phyloP scores from a whole-genome alignment of 2,888 invertebrate genomes.

The Anarsia innoxiella region DNA sequence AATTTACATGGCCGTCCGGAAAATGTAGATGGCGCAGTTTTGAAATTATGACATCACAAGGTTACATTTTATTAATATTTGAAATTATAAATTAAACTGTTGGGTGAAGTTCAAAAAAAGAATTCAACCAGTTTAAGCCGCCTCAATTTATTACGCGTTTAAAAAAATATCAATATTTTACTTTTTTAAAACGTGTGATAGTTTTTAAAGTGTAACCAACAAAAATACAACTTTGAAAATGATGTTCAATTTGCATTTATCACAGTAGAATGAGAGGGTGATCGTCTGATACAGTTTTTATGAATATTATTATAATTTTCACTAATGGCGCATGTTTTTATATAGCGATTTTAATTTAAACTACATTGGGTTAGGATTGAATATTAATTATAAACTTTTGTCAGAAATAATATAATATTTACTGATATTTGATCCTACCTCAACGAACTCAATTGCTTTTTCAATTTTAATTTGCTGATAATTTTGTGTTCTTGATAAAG shows the following conservation, averaged over 20 bases:
- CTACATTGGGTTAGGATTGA: too few species aligned
- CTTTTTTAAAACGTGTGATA: too few species aligned
- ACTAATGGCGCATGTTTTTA: constrained; percentile 39
- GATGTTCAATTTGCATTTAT: constrained; percentile 54
- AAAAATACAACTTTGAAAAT: constrained; percentile 17
- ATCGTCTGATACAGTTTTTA: too few species aligned
- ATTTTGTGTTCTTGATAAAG: constrained; percentile 26
- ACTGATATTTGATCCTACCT: too few species aligned
- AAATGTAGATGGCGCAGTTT: constrained; percentile 28
- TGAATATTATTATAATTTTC: constrained; percentile 5
- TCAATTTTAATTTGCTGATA: constrained; percentile 57
- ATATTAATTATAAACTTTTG: too few species aligned
- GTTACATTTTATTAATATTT: constrained; percentile 6
- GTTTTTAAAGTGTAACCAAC: constrained; percentile 22
- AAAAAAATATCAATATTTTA: too few species aligned
- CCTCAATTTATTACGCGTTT: too few species aligned
- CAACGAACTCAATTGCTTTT: too few species aligned
- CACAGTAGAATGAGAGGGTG: constrained; percentile 33
- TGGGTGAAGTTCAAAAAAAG: too few species aligned
- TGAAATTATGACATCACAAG: constrained; percentile 22
- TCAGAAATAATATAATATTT: too few species aligned
- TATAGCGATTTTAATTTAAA: constrained; percentile 60
- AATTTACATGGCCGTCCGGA: constrained; percentile 51
- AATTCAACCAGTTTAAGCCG: too few species aligned
- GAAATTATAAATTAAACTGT: too few species aligned